These are phyloP conservation scores for Fundulus diaphanus DNA, from an alignment of 2,797 vertebrate genomes.

Conservation along the genomic window DNA sequence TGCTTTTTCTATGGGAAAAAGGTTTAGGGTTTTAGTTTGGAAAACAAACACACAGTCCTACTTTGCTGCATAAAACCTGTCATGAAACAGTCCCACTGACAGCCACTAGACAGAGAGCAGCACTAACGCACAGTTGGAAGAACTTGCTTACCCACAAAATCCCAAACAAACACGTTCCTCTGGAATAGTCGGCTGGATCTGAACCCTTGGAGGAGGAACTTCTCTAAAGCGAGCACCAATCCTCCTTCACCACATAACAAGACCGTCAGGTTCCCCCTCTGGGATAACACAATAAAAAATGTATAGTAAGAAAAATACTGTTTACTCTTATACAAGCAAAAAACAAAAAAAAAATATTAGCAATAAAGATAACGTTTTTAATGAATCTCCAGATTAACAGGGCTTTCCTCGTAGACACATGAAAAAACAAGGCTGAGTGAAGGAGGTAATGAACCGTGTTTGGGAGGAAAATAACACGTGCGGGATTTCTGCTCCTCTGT, in stretches of 20 bases:
- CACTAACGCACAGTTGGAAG: background rate
- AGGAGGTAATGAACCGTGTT: slow-evolving; percentile 29
- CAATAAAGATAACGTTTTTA: background rate
- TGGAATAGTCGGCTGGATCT: slow-evolving; percentile 93
- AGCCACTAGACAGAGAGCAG: slow-evolving; percentile 57
- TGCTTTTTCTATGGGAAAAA: slow-evolving; percentile 84
- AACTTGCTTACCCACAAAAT: slow-evolving; percentile 90
- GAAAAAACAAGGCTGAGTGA: background rate
- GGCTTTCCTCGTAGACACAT: background rate
- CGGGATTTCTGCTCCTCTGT: slow-evolving; percentile 14
- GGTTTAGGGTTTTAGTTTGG: background rate
- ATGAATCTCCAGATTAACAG: background rate
- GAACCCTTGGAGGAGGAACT: slow-evolving; percentile 95
- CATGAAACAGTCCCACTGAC: slow-evolving; percentile 2
- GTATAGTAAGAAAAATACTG: slow-evolving; percentile 16
- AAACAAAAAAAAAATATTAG: background rate
- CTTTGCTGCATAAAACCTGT: slow-evolving; percentile 6
- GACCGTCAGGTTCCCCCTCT: slow-evolving; percentile 94
- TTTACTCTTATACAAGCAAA: background rate
- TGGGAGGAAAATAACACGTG: background rate
- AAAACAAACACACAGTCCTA: background rate
- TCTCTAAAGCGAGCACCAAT: slow-evolving; percentile 91
- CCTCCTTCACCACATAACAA: slow-evolving; percentile 94
- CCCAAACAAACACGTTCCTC: slow-evolving; percentile 97
- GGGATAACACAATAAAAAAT: slow-evolving; percentile 45